A percentile compares a stretch with the other conserved stretches of the same genome.
These are phyloP conservation scores for Dufourea novaeangliae DNA, from an alignment of 1,140 invertebrate genomes.

Conservation along the genomic window DNA sequence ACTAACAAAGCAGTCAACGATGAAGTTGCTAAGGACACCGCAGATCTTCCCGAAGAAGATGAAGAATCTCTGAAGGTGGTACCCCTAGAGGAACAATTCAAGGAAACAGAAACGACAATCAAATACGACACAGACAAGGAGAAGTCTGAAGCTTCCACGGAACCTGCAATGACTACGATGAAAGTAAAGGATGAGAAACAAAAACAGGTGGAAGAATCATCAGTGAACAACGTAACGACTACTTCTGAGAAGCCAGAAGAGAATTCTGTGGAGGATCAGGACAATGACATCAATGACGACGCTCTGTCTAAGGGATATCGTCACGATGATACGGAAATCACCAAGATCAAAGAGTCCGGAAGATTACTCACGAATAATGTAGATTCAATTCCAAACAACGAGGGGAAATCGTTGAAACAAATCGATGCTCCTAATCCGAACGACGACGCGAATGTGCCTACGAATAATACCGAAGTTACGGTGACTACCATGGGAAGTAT, in stretches of 20 bases:
- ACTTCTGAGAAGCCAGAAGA: conserved; percentile 68
- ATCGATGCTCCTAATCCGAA: not conserved
- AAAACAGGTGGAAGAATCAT: not conserved
- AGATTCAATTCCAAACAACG: not conserved
- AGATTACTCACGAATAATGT: conserved; percentile 17
- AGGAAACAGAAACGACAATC: conserved; percentile 16
- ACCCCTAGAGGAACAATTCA: conserved; percentile 39
- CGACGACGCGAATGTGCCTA: not conserved
- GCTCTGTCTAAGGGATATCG: conserved; percentile 59
- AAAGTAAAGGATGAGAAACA: conserved; percentile 11
- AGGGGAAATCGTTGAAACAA: conserved; percentile 25
- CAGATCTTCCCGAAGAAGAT: conserved; percentile 4
- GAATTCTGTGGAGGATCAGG: conserved; percentile 75
- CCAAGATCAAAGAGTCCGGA: conserved; percentile 28
- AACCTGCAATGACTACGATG: conserved; percentile 14
- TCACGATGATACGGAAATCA: conserved; percentile 37
- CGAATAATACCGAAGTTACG: conserved; percentile 10
- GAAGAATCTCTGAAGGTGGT: conserved; percentile 52
- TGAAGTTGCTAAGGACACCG: not conserved
- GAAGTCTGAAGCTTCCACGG: not conserved
- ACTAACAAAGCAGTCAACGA: not conserved
- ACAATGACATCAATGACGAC: conserved; percentile 78
- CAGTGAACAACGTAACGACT: not conserved
- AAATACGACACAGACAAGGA: conserved; percentile 14
- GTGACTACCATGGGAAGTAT: conserved; percentile 18